These are phyloP conservation scores for Dipodomys stephensi DNA, from an alignment of 2,113 vertebrate genomes.

Conservation along the genomic window DNA sequence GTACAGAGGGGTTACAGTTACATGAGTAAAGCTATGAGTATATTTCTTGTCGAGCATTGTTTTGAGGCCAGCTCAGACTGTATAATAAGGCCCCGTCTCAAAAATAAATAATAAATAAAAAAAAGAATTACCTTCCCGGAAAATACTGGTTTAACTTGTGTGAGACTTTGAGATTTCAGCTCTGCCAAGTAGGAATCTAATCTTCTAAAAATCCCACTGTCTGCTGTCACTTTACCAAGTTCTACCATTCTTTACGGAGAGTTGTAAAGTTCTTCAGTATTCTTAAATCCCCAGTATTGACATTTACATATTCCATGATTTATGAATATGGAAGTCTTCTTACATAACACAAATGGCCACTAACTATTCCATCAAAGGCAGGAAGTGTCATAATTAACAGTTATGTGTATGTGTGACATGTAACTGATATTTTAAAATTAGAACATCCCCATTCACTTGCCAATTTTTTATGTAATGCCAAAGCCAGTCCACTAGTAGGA, in stretches of 20 bases:
- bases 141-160: neutral
- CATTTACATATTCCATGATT: neutral
- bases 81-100: neutral
- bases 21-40: too few species aligned
- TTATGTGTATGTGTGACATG: neutral
- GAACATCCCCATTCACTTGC: neutral
- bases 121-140: neutral
- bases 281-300: neutral
- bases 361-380: slow-evolving; percentile 29
- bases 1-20: too few species aligned
- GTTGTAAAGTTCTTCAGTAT: neutral
- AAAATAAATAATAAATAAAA: neutral
- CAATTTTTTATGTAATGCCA: slow-evolving; percentile 36
- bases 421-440: slow-evolving; percentile 32
- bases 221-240: neutral
- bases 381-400: neutral
- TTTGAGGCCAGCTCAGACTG: too few species aligned
- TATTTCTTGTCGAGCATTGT: too few species aligned
- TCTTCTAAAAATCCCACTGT: neutral
- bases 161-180: neutral
- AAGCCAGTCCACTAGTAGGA: neutral
- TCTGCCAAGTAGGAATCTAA: too few species aligned
- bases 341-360: neutral
- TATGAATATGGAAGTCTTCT: neutral
- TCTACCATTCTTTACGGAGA: neutral